These are phyloP conservation scores for Otis tarda DNA, from an alignment of 2,113 vertebrate genomes.

Conservation along the genomic window DNA sequence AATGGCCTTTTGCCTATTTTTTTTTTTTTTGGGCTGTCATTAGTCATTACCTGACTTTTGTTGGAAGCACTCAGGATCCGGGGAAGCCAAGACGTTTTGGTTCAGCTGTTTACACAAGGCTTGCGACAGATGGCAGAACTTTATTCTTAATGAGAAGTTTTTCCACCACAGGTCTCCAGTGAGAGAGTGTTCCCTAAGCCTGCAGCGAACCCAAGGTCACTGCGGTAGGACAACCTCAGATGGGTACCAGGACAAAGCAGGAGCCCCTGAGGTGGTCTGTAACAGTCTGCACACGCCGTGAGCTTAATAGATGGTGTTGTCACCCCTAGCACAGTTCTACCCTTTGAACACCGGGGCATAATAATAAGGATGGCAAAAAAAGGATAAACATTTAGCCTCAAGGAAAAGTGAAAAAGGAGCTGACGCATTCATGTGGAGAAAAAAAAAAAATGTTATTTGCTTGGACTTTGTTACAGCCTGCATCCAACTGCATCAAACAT, in stretches of 20 bases:
- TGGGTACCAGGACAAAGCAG: neutral
- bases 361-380: neutral
- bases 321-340: neutral
- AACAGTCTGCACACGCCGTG: neutral
- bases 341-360: neutral
- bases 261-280: rapidly evolving
- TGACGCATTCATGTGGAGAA: neutral
- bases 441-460: neutral
- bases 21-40: neutral
- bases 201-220: neutral
- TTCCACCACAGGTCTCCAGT: neutral
- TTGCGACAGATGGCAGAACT: slow-evolving; percentile 18
- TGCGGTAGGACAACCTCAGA: neutral
- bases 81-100: neutral
- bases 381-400: neutral
- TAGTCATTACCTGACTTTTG: neutral
- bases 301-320: neutral
- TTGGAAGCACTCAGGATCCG: neutral
- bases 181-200: neutral
- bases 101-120: slow-evolving; percentile 6
- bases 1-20: neutral
- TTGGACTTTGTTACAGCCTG: neutral
- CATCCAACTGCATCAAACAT: neutral
- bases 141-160: slow-evolving; percentile 2
- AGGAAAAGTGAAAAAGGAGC: neutral